phyloP scores from a whole-genome alignment of 2,797 vertebrate species.

The Scarus forsteni region DNA sequence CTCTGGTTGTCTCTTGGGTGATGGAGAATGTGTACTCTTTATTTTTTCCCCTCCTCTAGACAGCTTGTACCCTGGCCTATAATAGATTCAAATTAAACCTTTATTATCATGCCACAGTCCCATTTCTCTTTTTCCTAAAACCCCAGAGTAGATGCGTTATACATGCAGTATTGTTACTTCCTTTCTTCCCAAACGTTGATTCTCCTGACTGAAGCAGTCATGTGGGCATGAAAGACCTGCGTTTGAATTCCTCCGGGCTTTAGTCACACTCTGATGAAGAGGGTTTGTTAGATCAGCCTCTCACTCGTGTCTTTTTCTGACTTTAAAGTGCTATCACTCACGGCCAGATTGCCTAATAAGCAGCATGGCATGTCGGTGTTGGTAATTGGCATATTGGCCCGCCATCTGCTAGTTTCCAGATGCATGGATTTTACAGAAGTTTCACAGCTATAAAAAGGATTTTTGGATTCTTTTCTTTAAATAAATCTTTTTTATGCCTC shows the following conservation, averaged over 20 bases:
- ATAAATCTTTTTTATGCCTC: constrained; percentile 35
- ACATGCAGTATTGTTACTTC: constrained; percentile 19
- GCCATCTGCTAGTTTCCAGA: constrained; percentile 74
- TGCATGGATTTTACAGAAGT: constrained; percentile 63
- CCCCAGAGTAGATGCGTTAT: constrained; percentile 10
- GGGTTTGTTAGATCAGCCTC: constrained; percentile 70
- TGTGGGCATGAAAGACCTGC: constrained; percentile 64
- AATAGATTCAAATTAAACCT: constrained; percentile 37
- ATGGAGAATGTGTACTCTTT: constrained; percentile 51
- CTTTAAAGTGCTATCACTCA: constrained; percentile 73
- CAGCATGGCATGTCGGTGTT: constrained; percentile 59
- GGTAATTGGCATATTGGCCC: constrained; percentile 70
- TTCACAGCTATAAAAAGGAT: constrained; percentile 53
- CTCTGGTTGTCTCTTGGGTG: constrained; percentile 60
- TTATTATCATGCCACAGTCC: constrained; percentile 43
- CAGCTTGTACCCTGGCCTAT: constrained; percentile 17
- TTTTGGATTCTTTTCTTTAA: constrained; percentile 40
- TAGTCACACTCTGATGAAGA: constrained; percentile 75
- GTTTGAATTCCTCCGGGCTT: constrained; percentile 73
- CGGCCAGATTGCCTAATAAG: constrained; percentile 71
- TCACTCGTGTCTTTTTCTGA: constrained; percentile 65
- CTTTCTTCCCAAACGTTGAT: constrained; percentile 56
- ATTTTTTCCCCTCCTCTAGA: constrained; percentile 7
- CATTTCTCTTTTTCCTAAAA: constrained; percentile 23
- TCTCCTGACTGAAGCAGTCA: constrained; percentile 58